Evolutionary conservation across 2,888 invertebrate genomes (phyloP).

Genomic region (Odontothrips loti): DNA sequence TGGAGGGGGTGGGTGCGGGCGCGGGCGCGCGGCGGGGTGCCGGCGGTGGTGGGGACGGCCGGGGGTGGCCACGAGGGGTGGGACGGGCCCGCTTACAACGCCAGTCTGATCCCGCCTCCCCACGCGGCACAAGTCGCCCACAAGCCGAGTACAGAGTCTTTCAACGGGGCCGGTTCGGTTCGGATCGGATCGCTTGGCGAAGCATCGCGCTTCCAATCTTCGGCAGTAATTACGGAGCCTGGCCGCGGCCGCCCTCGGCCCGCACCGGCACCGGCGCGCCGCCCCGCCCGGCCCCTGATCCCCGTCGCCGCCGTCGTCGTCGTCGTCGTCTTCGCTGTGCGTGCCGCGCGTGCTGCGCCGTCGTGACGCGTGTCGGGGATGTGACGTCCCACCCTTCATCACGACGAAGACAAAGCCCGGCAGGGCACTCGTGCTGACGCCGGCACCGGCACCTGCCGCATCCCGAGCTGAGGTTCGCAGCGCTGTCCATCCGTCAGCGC

Average conservation of each 20-base stretch:
- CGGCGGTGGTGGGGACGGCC: background rate
- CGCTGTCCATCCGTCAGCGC: background rate
- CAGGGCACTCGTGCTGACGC: background rate
- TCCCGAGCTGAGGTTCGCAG: too few relatives aligned
- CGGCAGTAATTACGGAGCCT: background rate
- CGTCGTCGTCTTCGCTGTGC: background rate
- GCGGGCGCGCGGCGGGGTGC: constrained; percentile 9
- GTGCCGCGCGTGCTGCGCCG: background rate
- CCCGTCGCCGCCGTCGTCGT: background rate
- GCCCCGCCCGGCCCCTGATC: background rate
- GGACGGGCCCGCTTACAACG: constrained; percentile 19
- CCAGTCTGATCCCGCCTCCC: constrained; percentile 23
- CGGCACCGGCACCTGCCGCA: background rate
- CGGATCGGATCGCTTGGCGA: background rate
- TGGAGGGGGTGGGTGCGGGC: background rate
- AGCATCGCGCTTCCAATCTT: background rate
- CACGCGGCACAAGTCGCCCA: constrained; percentile 21
- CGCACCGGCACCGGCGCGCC: background rate
- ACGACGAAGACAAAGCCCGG: constrained; percentile 2
- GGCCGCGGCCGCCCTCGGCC: background rate
- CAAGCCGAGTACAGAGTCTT: background rate
- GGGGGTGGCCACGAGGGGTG: background rate
- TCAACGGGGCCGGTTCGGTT: background rate
- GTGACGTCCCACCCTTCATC: background rate
- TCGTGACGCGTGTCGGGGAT: background rate